Evolutionary conservation across 2,888 invertebrate genomes (phyloP).

Genomic region (Troilus luridus): DNA sequence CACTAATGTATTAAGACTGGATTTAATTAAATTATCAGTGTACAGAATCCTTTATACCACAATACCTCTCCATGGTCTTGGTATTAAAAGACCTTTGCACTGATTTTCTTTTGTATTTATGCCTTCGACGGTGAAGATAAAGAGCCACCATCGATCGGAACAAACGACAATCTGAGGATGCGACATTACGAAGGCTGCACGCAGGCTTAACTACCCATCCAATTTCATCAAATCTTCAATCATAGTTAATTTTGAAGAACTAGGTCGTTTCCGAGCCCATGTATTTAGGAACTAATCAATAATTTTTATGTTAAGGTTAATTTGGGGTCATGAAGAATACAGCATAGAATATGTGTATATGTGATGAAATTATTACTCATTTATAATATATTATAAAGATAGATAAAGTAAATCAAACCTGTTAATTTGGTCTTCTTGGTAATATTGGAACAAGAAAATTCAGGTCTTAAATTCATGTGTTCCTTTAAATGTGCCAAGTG

Average conservation of each 20-base stretch:
- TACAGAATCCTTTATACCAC: too few relatives aligned
- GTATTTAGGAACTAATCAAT: background rate
- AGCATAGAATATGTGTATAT: too few relatives aligned
- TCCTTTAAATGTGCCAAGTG: too few relatives aligned
- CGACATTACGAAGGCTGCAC: background rate
- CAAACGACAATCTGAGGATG: conserved; percentile 13
- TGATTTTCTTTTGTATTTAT: background rate
- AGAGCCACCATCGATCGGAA: background rate
- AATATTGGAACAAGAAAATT: too few relatives aligned
- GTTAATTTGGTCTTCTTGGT: too few relatives aligned
- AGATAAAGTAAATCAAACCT: too few relatives aligned
- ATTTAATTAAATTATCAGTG: too few relatives aligned
- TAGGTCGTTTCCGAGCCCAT: background rate
- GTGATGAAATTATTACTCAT: too few relatives aligned
- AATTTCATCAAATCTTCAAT: background rate
- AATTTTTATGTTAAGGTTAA: background rate
- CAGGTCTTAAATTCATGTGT: too few relatives aligned
- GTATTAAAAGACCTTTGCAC: background rate
- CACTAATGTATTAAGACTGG: too few relatives aligned
- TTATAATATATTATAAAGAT: too few relatives aligned
- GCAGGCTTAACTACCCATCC: background rate
- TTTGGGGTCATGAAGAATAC: too few relatives aligned
- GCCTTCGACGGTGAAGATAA: background rate
- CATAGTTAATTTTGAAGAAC: background rate
- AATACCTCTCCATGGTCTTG: background rate